A percentile compares a stretch with the other conserved stretches of the same genome.
Conservation (phyloP, 2,113 vertebrate genomes). For the Junco hyemalis region DNA sequence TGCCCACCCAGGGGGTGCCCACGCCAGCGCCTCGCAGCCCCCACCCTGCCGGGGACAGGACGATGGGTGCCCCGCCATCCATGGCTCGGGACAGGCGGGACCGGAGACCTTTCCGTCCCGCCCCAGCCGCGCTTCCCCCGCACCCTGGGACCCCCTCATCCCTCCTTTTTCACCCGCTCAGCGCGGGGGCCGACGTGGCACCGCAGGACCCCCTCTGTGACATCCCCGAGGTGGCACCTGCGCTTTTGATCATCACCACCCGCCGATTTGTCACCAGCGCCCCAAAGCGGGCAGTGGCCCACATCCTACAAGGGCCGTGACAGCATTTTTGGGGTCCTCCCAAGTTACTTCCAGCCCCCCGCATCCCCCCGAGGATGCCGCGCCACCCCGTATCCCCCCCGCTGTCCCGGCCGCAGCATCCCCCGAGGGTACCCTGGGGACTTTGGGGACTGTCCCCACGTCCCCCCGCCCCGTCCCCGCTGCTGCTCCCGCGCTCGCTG, state of each 20-base stretch:
- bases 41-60: no score
- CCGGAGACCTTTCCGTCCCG: background rate
- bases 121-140: background rate
- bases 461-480: background rate
- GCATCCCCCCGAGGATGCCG: background rate
- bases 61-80: background rate
- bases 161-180: background rate
- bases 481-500: background rate
- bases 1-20: background rate
- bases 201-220: background rate
- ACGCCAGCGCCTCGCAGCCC: no score
- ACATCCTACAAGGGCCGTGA: no score
- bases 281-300: background rate
- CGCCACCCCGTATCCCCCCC: no score
- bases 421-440: accelerated
- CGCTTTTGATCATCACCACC: background rate
- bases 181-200: background rate
- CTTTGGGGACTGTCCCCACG: no score
- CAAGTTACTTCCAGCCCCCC: background rate
- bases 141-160: background rate
- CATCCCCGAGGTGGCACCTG: background rate
- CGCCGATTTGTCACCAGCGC: background rate
- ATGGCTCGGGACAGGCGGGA: background rate
- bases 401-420: background rate
- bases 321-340: background rate